phyloP scores from a whole-genome alignment of 2,888 invertebrate genomes.

The Melanotus villosus region DNA sequence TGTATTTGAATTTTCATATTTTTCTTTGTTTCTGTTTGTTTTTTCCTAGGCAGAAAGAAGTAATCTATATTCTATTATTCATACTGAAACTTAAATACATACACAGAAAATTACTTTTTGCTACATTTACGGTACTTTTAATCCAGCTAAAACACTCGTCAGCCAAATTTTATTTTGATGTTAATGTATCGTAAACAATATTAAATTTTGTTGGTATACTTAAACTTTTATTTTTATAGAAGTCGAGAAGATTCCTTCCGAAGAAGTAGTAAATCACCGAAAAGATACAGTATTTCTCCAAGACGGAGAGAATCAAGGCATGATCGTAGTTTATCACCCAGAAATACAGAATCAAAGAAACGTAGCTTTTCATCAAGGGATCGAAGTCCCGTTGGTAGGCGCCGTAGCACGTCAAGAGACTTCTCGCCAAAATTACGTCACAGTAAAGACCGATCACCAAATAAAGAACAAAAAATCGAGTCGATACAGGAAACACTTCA shows the following conservation, averaged over 20 bases:
- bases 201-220: too few relatives aligned
- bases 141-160: too few relatives aligned
- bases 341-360: not conserved
- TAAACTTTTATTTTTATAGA: not conserved
- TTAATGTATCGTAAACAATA: too few relatives aligned
- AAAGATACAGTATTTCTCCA: constrained; percentile 15
- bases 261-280: constrained; percentile 33
- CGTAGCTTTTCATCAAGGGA: not conserved
- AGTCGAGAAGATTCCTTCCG: not conserved
- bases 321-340: constrained; percentile 8
- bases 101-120: too few relatives aligned
- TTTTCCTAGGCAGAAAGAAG: too few relatives aligned
- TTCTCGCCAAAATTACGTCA: constrained; percentile 33
- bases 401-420: constrained; percentile 29
- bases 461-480: constrained; percentile 31
- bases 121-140: too few relatives aligned
- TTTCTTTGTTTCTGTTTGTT: too few relatives aligned
- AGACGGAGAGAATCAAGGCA: constrained; percentile 15
- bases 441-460: constrained; percentile 27
- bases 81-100: too few relatives aligned
- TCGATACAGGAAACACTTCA: constrained; percentile 47
- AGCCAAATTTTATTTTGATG: too few relatives aligned
- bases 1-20: too few relatives aligned
- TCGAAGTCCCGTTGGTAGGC: not conserved
- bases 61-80: too few relatives aligned